Evolutionary conservation across 2,888 invertebrate genomes (phyloP).

Genomic region (Volucella inflata): DNA sequence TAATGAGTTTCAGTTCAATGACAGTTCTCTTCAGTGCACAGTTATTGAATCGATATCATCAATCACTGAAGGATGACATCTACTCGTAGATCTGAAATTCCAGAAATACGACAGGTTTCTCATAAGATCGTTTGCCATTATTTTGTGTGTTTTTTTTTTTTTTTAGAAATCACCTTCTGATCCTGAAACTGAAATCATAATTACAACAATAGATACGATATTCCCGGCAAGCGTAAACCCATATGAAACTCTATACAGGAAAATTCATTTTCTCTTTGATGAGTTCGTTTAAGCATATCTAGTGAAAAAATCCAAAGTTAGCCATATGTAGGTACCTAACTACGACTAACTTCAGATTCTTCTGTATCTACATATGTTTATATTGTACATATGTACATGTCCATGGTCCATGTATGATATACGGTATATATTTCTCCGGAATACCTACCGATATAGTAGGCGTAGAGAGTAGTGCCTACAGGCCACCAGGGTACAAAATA

Average conservation of each 20-base stretch:
- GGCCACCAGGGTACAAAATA: conserved; percentile 30
- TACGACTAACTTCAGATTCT: conserved; percentile 3
- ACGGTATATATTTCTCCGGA: conserved; percentile 19
- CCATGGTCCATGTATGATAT: neutral
- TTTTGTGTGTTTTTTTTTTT: conserved; percentile 24
- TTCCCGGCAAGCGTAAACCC: conserved; percentile 27
- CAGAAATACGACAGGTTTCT: too few species aligned
- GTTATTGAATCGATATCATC: too few species aligned
- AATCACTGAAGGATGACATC: too few species aligned
- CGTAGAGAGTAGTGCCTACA: conserved; percentile 66
- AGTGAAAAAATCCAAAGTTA: conserved; percentile 13
- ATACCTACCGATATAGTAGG: conserved; percentile 70
- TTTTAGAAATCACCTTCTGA: neutral
- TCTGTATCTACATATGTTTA: conserved; percentile 1
- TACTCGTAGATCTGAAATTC: too few species aligned
- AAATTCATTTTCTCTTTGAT: conserved; percentile 67
- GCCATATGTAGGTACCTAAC: conserved; percentile 19
- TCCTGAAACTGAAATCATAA: conserved; percentile 35
- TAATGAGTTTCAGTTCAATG: too few species aligned
- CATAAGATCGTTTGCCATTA: neutral
- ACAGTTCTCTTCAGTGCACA: too few species aligned
- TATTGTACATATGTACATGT: conserved; percentile 36
- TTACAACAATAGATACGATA: conserved; percentile 58
- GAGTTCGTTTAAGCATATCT: conserved; percentile 52
- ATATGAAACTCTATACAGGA: conserved; percentile 19